phyloP scores from a whole-genome alignment of 2,113 vertebrate species.

The Eubucco bourcierii region DNA sequence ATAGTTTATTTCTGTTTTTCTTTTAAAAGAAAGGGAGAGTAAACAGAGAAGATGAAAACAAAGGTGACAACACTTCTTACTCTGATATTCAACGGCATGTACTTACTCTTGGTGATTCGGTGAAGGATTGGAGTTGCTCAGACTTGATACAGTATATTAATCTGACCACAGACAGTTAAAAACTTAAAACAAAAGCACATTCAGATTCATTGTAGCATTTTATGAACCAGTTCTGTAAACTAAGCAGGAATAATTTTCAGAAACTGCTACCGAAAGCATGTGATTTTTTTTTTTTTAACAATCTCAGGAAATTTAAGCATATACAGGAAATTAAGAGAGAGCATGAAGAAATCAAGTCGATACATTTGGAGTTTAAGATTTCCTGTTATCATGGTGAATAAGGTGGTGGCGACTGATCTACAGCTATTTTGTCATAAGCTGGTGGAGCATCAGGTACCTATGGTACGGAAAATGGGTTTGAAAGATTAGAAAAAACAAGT shows the following conservation, averaged over 20 bases:
- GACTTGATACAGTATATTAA: neutral
- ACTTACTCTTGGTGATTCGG: neutral
- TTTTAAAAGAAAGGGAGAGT: neutral
- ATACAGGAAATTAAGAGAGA: neutral
- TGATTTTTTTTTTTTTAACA: neutral
- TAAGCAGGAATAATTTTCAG: neutral
- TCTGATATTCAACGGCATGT: neutral
- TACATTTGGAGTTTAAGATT: neutral
- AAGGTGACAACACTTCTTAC: neutral
- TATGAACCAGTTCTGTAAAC: neutral
- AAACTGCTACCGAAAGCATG: neutral
- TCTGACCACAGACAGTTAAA: neutral
- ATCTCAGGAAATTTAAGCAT: too few species aligned
- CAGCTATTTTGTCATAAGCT: slow-evolving; percentile 88
- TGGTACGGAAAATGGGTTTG: neutral
- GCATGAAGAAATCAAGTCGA: neutral
- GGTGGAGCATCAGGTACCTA: slow-evolving; percentile 91
- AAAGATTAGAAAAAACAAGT: neutral
- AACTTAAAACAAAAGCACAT: neutral
- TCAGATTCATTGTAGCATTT: slow-evolving; percentile 24
- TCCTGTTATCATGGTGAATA: slow-evolving; percentile 82
- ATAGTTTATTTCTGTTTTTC: neutral
- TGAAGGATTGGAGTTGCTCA: neutral
- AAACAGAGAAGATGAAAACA: neutral
- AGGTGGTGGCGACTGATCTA: slow-evolving; percentile 82